Conservation (phyloP, 2,797 vertebrate species). For the Jordanella pulchra region DNA sequence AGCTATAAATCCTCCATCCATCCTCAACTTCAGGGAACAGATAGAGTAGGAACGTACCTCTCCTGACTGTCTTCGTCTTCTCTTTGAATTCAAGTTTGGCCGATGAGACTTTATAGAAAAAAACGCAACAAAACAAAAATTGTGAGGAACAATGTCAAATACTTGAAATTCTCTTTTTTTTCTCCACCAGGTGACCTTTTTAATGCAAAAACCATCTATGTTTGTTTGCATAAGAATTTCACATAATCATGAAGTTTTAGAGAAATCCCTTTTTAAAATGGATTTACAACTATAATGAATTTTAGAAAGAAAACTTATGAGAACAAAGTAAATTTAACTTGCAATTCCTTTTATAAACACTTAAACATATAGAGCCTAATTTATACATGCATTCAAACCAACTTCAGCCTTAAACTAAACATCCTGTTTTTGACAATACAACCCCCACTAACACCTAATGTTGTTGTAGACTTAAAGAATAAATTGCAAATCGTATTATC, state of each 20-base stretch:
- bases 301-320: not conserved
- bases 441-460: too few species aligned
- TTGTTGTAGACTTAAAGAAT: too few species aligned
- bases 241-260: not conserved
- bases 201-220: not conserved
- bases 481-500: too few species aligned
- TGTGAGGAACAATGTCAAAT: too few species aligned
- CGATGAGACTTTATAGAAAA: slow-evolving; percentile 47
- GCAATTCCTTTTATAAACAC: not conserved
- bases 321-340: not conserved
- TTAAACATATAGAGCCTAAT: not conserved
- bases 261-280: not conserved
- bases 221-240: not conserved
- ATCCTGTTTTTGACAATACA: too few species aligned
- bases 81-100: slow-evolving; percentile 72
- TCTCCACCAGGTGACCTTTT: too few species aligned
- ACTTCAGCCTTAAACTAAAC: too few species aligned
- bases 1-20: not conserved
- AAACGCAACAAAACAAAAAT: not conserved
- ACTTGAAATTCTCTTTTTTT: not conserved
- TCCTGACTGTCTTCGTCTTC: slow-evolving; percentile 87
- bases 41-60: slow-evolving; percentile 71
- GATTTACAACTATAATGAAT: not conserved
- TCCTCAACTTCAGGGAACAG: slow-evolving; percentile 29
- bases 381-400: too few species aligned